Percentiles rank a stretch among this genome's conserved stretches.
phyloP scores from a whole-genome alignment of 2,888 invertebrate genomes.

The Rhingia rostrata region DNA sequence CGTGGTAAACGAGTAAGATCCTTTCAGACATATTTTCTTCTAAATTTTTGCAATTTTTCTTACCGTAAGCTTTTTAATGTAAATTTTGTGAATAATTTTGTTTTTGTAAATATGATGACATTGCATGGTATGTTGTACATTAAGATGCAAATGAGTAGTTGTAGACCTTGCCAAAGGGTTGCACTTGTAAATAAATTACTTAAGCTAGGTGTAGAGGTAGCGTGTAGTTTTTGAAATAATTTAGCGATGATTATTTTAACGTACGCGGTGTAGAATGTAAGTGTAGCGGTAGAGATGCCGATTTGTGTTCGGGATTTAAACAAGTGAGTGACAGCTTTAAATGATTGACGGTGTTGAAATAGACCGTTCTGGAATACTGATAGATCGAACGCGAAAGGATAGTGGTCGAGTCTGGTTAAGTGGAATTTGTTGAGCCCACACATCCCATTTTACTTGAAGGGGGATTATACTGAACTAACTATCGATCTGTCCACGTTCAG shows the following conservation, averaged over 20 bases:
- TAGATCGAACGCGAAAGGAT: no score
- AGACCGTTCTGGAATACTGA: no score
- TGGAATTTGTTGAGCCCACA: no score
- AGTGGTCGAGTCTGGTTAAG: no score
- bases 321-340: no score
- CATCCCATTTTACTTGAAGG: no score
- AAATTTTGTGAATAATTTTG: neutral
- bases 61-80: conserved; percentile 5
- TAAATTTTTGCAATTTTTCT: conserved; percentile 24
- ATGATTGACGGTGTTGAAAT: no score
- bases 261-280: no score
- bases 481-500: no score
- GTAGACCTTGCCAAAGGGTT: neutral
- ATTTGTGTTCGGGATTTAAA: no score
- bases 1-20: conserved; percentile 95
- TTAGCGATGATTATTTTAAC: neutral
- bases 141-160: neutral
- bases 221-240: neutral
- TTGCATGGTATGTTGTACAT: conserved; percentile 15
- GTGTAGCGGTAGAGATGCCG: no score
- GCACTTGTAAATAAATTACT: conserved; percentile 6
- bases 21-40: conserved; percentile 29
- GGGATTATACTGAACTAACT: no score
- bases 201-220: conserved; percentile 5
- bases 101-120: conserved; percentile 12